Percentiles rank a stretch among this genome's conserved stretches.
Evolutionary conservation across 2,113 vertebrate species (phyloP).

Genomic region (Hemiprocne comata): DNA sequence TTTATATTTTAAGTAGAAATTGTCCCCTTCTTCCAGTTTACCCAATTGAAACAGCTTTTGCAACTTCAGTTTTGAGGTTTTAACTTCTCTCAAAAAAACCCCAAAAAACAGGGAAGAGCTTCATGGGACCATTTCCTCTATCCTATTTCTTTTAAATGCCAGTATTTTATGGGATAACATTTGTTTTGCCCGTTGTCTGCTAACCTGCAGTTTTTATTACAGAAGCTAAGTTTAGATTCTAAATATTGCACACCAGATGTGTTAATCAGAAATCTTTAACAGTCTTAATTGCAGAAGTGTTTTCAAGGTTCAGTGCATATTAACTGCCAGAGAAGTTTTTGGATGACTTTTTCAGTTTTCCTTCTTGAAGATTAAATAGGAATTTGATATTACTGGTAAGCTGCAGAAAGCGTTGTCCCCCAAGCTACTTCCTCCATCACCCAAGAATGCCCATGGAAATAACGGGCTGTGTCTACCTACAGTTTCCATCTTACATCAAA

Average conservation of each 20-base stretch:
- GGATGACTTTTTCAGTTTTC: neutral
- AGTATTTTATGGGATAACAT: neutral
- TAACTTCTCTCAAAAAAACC: neutral
- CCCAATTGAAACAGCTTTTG: neutral
- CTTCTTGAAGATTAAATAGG: neutral
- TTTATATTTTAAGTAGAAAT: neutral
- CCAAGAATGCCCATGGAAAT: neutral
- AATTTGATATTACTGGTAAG: neutral
- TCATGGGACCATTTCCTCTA: neutral
- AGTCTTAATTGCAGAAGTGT: slow-evolving; percentile 42
- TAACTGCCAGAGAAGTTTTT: neutral
- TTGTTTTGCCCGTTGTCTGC: slow-evolving; percentile 6
- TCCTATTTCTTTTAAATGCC: neutral
- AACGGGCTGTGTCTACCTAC: neutral
- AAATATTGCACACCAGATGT: slow-evolving; percentile 40
- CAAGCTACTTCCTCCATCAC: neutral
- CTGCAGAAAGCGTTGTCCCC: neutral
- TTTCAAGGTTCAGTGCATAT: neutral
- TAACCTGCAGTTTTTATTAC: slow-evolving; percentile 16
- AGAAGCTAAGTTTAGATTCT: slow-evolving; percentile 29
- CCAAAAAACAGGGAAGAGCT: neutral
- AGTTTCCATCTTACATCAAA: neutral
- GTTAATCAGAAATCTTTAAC: slow-evolving; percentile 48
- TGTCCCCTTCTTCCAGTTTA: neutral
- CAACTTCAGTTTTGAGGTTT: neutral